Conservation (phyloP, 2,113 vertebrate species). For the Columba janthina region DNA sequence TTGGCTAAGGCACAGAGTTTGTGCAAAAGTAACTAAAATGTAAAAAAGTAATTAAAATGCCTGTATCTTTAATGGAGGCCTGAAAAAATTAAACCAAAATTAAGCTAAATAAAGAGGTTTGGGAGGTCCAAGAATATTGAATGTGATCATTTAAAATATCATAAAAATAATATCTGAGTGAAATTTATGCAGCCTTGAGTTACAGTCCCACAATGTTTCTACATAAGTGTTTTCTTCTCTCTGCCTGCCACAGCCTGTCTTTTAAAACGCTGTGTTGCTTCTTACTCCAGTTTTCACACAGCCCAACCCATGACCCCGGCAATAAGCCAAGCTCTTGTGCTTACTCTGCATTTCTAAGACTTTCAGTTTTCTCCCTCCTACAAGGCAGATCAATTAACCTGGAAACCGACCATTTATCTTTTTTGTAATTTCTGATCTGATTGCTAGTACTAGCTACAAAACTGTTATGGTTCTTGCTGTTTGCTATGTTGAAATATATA, state of each 20-base stretch:
- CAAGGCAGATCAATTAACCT: not conserved
- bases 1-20: not conserved
- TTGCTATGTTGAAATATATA: not conserved
- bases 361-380: not conserved
- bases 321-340: conserved; percentile 21
- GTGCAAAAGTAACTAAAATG: not conserved
- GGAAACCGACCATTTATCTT: not conserved
- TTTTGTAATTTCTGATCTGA: not conserved
- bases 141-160: not conserved
- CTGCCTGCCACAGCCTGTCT: not conserved
- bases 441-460: not conserved
- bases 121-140: not conserved
- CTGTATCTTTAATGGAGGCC: not conserved
- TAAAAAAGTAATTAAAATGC: not conserved
- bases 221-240: not conserved
- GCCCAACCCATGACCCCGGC: conserved; percentile 7
- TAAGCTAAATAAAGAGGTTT: not conserved
- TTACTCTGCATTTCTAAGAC: not conserved
- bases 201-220: not conserved
- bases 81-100: not conserved
- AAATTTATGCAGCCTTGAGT: not conserved
- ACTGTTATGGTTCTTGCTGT: not conserved
- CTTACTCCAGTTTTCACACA: conserved; percentile 5
- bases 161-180: not conserved
- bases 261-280: not conserved